These are phyloP conservation scores for Brachionus rotundiformis DNA, from an alignment of 1,140 invertebrate species.

Conservation along the genomic window DNA sequence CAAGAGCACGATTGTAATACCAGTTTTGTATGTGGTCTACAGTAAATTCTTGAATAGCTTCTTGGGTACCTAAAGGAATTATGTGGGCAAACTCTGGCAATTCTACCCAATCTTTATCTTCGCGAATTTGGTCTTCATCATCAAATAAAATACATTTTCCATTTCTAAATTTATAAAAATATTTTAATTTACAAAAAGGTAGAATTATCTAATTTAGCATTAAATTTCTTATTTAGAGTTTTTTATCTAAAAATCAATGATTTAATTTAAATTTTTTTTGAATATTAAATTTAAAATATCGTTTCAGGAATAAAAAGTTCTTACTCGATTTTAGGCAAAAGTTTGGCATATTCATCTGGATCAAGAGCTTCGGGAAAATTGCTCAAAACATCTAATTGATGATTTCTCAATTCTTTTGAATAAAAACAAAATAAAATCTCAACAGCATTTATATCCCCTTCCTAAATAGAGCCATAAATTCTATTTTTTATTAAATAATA, in stretches of 20 bases:
- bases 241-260: not conserved
- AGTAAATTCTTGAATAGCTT: not conserved
- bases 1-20: conserved; percentile 32
- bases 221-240: no score
- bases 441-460: conserved; percentile 72
- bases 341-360: conserved; percentile 70
- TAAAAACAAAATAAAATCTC: conserved; percentile 55
- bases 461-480: conserved; percentile 68
- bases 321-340: conserved; percentile 61
- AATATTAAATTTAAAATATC: no score
- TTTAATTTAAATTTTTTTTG: not conserved
- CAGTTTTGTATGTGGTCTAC: conserved; percentile 20
- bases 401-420: conserved; percentile 15
- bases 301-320: no score
- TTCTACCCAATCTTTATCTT: conserved; percentile 46
- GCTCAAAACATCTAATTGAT: conserved; percentile 70
- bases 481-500: not conserved
- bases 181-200: not conserved
- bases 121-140: conserved; percentile 22
- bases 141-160: conserved; percentile 19
- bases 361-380: conserved; percentile 76
- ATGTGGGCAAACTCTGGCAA: not conserved
- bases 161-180: not conserved
- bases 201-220: no score
- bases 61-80: not conserved